phyloP scores from a whole-genome alignment of 2,797 vertebrate genomes.

The Aplochiton taeniatus region DNA sequence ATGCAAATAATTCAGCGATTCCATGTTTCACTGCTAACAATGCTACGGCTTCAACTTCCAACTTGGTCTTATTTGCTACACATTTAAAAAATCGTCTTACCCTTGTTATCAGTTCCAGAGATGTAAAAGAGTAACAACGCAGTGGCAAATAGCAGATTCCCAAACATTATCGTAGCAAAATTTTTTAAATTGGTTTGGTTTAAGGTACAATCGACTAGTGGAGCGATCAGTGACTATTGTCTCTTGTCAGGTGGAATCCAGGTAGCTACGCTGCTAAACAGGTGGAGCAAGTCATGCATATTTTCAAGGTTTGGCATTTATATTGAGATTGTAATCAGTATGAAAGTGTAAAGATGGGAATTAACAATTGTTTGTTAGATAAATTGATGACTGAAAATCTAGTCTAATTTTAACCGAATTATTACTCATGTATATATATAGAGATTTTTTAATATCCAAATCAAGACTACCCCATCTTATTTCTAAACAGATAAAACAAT shows the following conservation, averaged over 20 bases:
- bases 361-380: too few species aligned
- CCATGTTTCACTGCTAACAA: not conserved
- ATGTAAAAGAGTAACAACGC: slow-evolving; percentile 31
- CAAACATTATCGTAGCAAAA: slow-evolving; percentile 34
- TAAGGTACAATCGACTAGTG: not conserved
- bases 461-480: too few species aligned
- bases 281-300: too few species aligned
- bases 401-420: too few species aligned
- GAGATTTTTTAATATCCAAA: too few species aligned
- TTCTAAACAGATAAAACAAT: too few species aligned
- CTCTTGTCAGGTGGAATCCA: not conserved
- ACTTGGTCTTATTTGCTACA: not conserved
- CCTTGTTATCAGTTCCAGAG: slow-evolving; percentile 35
- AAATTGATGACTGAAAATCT: too few species aligned
- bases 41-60: not conserved
- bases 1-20: not conserved
- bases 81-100: slow-evolving; percentile 40
- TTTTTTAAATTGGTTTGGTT: not conserved
- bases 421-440: too few species aligned
- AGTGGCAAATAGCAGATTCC: slow-evolving; percentile 4
- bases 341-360: too few species aligned
- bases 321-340: too few species aligned
- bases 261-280: not conserved
- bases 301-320: too few species aligned
- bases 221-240: not conserved